Evolutionary conservation across 2,888 invertebrate species (phyloP).

Genomic region (Pycnomerus fuliginosus): DNA sequence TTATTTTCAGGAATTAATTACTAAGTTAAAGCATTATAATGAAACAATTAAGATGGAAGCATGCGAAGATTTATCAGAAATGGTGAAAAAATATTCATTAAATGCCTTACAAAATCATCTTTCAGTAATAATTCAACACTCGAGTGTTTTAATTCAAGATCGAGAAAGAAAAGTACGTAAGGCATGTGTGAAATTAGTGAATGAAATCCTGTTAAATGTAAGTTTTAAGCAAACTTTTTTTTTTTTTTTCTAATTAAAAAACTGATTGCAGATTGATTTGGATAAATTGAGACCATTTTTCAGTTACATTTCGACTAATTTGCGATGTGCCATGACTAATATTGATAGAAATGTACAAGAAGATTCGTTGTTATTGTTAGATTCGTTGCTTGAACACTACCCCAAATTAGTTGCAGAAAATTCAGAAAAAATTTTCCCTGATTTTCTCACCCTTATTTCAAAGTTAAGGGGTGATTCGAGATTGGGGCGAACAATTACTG

Average conservation of each 20-base stretch:
- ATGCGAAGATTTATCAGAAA: conserved; percentile 61
- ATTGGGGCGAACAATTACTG: conserved; percentile 66
- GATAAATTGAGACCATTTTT: conserved; percentile 71
- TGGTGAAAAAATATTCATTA: conserved; percentile 54
- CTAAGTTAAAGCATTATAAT: conserved; percentile 75
- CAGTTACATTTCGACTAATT: conserved; percentile 72
- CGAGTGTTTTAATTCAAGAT: conserved; percentile 71
- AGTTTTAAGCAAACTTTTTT: too few species aligned
- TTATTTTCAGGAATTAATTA: conserved; percentile 62
- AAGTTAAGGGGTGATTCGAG: conserved; percentile 64
- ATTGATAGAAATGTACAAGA: conserved; percentile 78
- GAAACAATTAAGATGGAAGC: conserved; percentile 66
- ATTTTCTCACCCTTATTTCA: conserved; percentile 85
- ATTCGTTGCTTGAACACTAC: conserved; percentile 68
- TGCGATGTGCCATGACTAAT: conserved; percentile 89
- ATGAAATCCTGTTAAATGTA: conserved; percentile 51
- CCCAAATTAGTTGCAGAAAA: conserved; percentile 66
- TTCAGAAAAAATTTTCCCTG: conserved; percentile 71
- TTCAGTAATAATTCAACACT: conserved; percentile 66
- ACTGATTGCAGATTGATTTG: conserved; percentile 45
- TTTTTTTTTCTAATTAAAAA: conserved; percentile 20
- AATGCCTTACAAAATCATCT: conserved; percentile 54
- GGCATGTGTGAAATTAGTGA: conserved; percentile 60
- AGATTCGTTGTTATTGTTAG: conserved; percentile 78
- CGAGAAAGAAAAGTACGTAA: conserved; percentile 64